phyloP scores from a whole-genome alignment of 2,888 invertebrate species.

The Erebia palarica region DNA sequence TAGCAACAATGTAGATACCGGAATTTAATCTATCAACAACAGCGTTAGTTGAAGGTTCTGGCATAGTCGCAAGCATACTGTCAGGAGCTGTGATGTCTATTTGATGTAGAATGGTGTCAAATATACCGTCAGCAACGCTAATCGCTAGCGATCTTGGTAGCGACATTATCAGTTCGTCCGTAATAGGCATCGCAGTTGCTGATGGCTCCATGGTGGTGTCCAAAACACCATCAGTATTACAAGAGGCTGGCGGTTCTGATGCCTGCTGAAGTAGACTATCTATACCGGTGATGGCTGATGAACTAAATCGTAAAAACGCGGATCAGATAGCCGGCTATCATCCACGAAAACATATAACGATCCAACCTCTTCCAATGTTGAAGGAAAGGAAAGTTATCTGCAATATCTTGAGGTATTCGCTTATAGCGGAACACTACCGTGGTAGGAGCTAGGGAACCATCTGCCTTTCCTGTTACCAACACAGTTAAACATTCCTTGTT shows the following conservation, averaged over 20 bases:
- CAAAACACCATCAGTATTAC: constrained; percentile 38
- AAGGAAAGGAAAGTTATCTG: no score
- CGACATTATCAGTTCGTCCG: constrained; percentile 37
- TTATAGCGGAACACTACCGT: no score
- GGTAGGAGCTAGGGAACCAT: no score
- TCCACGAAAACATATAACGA: constrained; percentile 33
- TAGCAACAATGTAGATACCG: constrained; percentile 33
- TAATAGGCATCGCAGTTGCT: constrained; percentile 41
- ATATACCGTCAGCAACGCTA: constrained; percentile 35
- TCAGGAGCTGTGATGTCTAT: constrained; percentile 36
- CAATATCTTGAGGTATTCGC: no score
- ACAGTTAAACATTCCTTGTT: no score
- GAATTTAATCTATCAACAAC: constrained; percentile 35
- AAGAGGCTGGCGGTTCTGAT: constrained; percentile 32
- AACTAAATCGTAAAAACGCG: constrained; percentile 34
- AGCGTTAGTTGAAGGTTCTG: constrained; percentile 32
- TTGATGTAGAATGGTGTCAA: constrained; percentile 37
- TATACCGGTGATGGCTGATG: constrained; percentile 32
- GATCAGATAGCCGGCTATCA: constrained; percentile 32
- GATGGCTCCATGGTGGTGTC: constrained; percentile 37
- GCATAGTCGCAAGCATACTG: constrained; percentile 31
- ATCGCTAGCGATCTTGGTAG: constrained; percentile 37
- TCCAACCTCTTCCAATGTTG: constrained; percentile 28
- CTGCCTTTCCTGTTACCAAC: no score
- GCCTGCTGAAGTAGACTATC: no score